These are phyloP conservation scores for Sciurus niger DNA, from an alignment of 2,113 vertebrate genomes.

Conservation along the genomic window DNA sequence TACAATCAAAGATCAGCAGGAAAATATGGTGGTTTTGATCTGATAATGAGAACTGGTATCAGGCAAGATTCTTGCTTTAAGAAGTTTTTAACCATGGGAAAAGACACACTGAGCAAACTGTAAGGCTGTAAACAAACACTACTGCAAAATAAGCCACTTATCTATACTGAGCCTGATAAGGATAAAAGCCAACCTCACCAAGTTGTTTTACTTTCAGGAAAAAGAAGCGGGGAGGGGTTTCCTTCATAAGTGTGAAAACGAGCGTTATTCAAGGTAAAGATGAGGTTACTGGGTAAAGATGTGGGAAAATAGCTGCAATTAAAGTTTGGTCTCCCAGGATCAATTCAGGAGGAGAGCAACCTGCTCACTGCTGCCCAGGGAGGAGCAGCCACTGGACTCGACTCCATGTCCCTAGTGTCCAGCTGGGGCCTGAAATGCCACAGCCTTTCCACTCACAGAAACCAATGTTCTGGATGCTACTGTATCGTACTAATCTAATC, in stretches of 20 bases:
- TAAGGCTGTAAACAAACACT: conserved; percentile 33
- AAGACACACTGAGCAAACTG: conserved; percentile 13
- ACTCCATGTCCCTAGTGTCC: neutral
- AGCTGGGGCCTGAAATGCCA: neutral
- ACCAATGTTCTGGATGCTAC: neutral
- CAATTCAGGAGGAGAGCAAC: neutral
- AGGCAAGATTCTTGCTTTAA: conserved; percentile 28
- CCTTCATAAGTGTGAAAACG: neutral
- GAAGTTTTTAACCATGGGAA: conserved; percentile 10
- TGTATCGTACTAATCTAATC: neutral
- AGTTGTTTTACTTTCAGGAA: conserved; percentile 51
- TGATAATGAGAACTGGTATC: conserved; percentile 29
- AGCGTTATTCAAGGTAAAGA: conserved; percentile 49
- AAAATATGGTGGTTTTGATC: conserved; percentile 13
- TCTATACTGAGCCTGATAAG: conserved; percentile 20
- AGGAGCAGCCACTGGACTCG: neutral
- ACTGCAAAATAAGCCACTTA: conserved; percentile 4
- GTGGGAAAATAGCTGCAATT: neutral
- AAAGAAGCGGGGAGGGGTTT: neutral
- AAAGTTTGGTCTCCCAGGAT: conserved; percentile 8
- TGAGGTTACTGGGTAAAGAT: neutral
- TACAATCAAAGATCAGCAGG: neutral
- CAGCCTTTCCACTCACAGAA: neutral
- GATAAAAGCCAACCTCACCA: neutral
- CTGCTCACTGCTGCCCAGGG: neutral